Evolutionary conservation across 2,113 vertebrate genomes (phyloP).

Genomic region (Mormoops blainvillei): DNA sequence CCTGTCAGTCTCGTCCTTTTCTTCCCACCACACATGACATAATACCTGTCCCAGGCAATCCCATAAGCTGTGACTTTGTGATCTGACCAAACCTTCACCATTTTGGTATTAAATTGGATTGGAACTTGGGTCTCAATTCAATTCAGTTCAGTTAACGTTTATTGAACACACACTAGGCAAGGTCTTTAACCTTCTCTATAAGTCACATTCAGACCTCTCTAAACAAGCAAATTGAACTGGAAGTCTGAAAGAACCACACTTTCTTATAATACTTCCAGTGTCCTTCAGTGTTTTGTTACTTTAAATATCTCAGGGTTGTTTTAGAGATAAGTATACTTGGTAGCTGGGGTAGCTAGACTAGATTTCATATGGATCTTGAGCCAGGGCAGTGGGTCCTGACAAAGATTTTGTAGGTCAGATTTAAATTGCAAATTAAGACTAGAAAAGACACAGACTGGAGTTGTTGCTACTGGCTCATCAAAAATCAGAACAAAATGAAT

Average conservation of each 20-base stretch:
- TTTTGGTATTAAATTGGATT: slow-evolving; percentile 68
- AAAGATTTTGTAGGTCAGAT: neutral
- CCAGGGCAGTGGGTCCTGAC: neutral
- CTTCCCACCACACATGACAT: neutral
- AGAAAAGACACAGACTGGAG: neutral
- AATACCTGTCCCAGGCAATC: slow-evolving; percentile 51
- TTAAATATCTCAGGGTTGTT: neutral
- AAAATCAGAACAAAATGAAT: neutral
- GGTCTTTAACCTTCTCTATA: slow-evolving; percentile 43
- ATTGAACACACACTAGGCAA: slow-evolving; percentile 43
- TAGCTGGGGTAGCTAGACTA: neutral
- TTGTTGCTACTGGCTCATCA: neutral
- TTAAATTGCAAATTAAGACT: neutral
- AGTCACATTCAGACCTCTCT: slow-evolving; percentile 44
- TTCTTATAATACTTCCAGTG: neutral
- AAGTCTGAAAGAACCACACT: slow-evolving; percentile 25
- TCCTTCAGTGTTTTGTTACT: neutral
- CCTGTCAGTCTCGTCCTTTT: slow-evolving; percentile 15
- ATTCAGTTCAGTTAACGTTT: slow-evolving; percentile 67
- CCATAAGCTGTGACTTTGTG: slow-evolving; percentile 59
- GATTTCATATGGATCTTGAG: neutral
- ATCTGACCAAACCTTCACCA: slow-evolving; percentile 58
- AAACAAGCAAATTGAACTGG: slow-evolving; percentile 50
- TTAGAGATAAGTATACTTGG: neutral
- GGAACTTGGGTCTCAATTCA: slow-evolving; percentile 66